These are phyloP conservation scores for Eubasilissa regina DNA, from an alignment of 1,140 invertebrate species.

Conservation along the genomic window DNA sequence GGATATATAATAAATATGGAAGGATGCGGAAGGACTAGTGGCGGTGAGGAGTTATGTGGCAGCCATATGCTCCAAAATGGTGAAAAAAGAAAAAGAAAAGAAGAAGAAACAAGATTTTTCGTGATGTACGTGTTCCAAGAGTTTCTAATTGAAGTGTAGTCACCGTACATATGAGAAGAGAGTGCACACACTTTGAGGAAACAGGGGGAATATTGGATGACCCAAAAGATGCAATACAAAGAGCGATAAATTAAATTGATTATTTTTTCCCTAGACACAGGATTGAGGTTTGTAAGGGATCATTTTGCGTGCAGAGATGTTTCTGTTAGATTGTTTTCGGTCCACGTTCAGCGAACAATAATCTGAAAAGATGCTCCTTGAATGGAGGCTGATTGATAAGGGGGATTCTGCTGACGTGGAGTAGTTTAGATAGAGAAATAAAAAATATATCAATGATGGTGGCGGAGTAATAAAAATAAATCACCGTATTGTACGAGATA, in stretches of 20 bases:
- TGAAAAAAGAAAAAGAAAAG: too few relatives aligned
- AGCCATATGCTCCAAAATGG: too few relatives aligned
- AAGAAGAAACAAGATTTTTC: too few relatives aligned
- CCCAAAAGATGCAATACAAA: slow-evolving; percentile 33
- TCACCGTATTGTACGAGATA: too few relatives aligned
- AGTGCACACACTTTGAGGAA: slow-evolving; percentile 8
- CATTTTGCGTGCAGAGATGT: background rate
- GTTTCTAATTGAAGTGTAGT: background rate
- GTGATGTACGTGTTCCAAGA: background rate
- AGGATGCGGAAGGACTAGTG: too few relatives aligned
- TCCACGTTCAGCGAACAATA: background rate
- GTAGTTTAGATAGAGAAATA: too few relatives aligned
- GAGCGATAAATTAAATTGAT: slow-evolving; percentile 18
- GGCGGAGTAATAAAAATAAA: too few relatives aligned
- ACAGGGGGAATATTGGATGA: background rate
- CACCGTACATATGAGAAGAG: background rate
- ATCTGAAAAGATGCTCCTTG: background rate
- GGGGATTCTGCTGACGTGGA: background rate
- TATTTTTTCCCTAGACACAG: slow-evolving; percentile 7
- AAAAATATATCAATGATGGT: too few relatives aligned
- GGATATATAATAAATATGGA: too few relatives aligned
- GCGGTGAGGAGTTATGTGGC: too few relatives aligned
- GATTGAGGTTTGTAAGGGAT: background rate
- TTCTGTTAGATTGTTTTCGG: background rate
- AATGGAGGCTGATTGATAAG: background rate